Base-by-base conservation (phyloP, 2,888 invertebrate species). In the Odontomyia ornata region DNA sequence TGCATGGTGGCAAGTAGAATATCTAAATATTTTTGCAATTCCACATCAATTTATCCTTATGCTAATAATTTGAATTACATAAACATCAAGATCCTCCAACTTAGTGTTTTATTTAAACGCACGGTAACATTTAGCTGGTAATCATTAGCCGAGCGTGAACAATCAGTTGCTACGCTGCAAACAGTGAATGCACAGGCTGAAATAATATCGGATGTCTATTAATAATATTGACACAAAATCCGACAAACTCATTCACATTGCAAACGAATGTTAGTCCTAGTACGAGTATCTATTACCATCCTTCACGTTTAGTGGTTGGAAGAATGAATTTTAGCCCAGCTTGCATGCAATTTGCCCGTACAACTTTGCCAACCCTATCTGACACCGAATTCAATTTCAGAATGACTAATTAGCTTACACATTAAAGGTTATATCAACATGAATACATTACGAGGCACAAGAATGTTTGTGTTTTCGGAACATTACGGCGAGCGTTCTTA, bases 381-480 rank as follows among this genome's bases (percentile, higher is more conserved):
- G 43, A 36, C 65, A 67, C 43, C 21, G 65, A 67, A 36, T 67
- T 67, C 43, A 67, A 43, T 67, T 67, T 23, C 43, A 43, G 65
- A 67, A 67, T 67, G 65, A 67, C 65, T 67, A 67, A 67, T 67
- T 67, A 67, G 65, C 43, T 67, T 67, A 67, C 65, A 67, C 43
- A 67, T 67, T 67, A 67, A 67, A 43, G 65, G 65, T 67, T 67
- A 67, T 67, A 36, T 67, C 65, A 67, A 67, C 65, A 67, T 67
- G 65, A 67, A 67, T 67, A 43, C 18, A 67, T 67, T 67, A 67
- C 36, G 43, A 67, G 65, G 43, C 21, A n/a, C n/a, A n/a, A n/a
- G n/a, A n/a, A n/a, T n/a, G n/a, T n/a, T n/a, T n/a, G 43, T 27
- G 65, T 43, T 67, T 30, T 43, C 65, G 25, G 43, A 36, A 67